phyloP scores from a whole-genome alignment of 2,797 vertebrate species.

The Phataginus tetradactyla region DNA sequence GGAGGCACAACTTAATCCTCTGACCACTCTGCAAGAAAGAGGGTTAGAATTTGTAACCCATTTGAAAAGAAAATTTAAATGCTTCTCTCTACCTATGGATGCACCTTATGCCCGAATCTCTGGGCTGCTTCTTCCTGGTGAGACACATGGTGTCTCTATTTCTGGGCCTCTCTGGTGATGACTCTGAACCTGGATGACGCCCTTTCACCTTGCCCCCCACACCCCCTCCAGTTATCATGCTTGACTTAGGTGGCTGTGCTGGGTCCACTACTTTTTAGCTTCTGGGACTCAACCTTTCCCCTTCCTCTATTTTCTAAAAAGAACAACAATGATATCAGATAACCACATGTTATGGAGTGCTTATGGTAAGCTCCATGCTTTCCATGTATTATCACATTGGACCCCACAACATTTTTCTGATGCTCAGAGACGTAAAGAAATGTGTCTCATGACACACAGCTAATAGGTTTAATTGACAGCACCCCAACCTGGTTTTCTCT shows the following conservation, averaged over 20 bases:
- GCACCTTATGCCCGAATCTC: background rate
- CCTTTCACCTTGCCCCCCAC: background rate
- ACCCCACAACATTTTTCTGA: background rate
- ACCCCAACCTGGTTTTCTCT: background rate
- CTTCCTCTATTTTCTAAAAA: background rate
- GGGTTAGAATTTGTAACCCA: rapidly evolving
- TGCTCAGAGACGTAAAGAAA: background rate
- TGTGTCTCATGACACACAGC: background rate
- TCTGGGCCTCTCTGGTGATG: background rate
- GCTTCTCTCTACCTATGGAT: background rate
- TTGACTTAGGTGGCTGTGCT: background rate
- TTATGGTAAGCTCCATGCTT: background rate
- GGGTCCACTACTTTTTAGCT: background rate
- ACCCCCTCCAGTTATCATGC: background rate
- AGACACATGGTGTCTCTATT: background rate
- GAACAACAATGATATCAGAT: background rate
- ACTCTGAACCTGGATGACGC: rapidly evolving
- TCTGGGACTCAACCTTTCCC: background rate
- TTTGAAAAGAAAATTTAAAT: background rate
- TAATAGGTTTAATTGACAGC: background rate
- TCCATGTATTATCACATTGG: background rate
- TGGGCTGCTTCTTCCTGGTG: background rate
- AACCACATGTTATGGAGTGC: rapidly evolving
- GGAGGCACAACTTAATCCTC: background rate
- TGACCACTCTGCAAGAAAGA: background rate